Evolutionary conservation across 2,797 vertebrate species (phyloP).

Genomic region (Karalla daura): DNA sequence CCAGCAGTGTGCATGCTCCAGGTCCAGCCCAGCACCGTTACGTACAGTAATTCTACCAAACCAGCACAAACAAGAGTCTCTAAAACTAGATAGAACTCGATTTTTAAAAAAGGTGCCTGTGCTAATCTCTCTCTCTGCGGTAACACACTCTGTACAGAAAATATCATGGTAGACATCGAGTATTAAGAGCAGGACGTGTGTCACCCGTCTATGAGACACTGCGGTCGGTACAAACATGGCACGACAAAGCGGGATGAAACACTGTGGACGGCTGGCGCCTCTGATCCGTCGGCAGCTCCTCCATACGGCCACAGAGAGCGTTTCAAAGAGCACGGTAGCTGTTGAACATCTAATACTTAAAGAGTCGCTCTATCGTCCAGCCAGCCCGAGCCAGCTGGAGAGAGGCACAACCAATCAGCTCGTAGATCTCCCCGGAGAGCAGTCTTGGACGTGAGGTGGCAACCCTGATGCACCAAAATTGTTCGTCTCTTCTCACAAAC

Average conservation of each 20-base stretch:
- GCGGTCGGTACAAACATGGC: conserved; percentile 56
- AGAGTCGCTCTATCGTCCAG: conserved; percentile 24
- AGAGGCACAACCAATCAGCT: conserved; percentile 53
- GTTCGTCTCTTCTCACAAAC: conserved; percentile 24
- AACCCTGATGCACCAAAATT: conserved; percentile 27
- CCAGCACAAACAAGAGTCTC: conserved; percentile 61
- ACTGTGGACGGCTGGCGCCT: conserved; percentile 20
- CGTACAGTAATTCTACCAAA: conserved; percentile 40
- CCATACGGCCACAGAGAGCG: conserved; percentile 18
- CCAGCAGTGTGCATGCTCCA: conserved; percentile 63
- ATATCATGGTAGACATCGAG: conserved; percentile 58
- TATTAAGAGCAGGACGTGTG: conserved; percentile 52
- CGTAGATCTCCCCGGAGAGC: conserved; percentile 35
- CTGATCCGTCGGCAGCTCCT: conserved; percentile 21
- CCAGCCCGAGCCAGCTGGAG: conserved; percentile 44
- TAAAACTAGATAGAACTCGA: conserved; percentile 50
- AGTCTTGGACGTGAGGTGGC: conserved; percentile 26
- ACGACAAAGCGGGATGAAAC: conserved; percentile 62
- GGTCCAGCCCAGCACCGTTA: conserved; percentile 73
- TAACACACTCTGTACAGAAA: conserved; percentile 64
- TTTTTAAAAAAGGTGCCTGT: conserved; percentile 45
- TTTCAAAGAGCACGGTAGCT: conserved; percentile 55
- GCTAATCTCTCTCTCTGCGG: conserved; percentile 47
- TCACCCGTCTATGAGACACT: conserved; percentile 47
- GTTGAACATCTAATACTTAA: conserved; percentile 55